These are phyloP conservation scores for Acronicta leporina DNA, from an alignment of 2,888 invertebrate genomes.

Conservation along the genomic window DNA sequence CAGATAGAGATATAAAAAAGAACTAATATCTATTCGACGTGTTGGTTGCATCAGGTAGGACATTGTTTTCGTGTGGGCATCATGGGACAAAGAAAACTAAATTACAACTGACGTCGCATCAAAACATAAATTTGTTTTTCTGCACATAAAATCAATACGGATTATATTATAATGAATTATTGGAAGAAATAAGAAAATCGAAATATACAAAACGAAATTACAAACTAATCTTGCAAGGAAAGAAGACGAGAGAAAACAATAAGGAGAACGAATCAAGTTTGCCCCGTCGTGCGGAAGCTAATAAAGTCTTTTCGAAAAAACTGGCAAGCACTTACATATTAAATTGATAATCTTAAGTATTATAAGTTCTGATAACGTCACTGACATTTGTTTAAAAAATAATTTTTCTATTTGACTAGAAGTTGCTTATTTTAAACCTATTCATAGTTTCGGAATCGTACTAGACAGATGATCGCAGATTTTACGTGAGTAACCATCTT, in stretches of 20 bases:
- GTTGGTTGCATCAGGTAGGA: conserved; percentile 43
- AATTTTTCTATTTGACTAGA: conserved; percentile 77
- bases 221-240: conserved; percentile 68
- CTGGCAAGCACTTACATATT: conserved; percentile 85
- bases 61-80: conserved; percentile 22
- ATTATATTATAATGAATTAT: conserved; percentile 58
- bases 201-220: conserved; percentile 73
- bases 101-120: conserved; percentile 66
- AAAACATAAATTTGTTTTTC: conserved; percentile 81
- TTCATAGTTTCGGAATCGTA: conserved; percentile 52
- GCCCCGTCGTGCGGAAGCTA: conserved; percentile 62
- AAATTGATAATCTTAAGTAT: conserved; percentile 82
- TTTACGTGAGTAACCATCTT: conserved; percentile 35
- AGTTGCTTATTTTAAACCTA: conserved; percentile 67
- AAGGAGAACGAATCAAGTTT: conserved; percentile 55
- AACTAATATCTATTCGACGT: conserved; percentile 61
- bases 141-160: conserved; percentile 71
- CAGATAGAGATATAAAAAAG: conserved; percentile 85
- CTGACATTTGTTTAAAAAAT: conserved; percentile 84
- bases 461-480: conserved; percentile 49
- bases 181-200: conserved; percentile 68
- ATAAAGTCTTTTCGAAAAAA: conserved; percentile 79
- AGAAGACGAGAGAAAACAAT: conserved; percentile 68
- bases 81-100: conserved; percentile 58
- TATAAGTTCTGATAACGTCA: conserved; percentile 85